Percentiles rank a stretch among this genome's conserved stretches.
These are phyloP conservation scores for Aleiodes sp. DNA, from an alignment of 1,140 invertebrate species.

Conservation along the genomic window DNA sequence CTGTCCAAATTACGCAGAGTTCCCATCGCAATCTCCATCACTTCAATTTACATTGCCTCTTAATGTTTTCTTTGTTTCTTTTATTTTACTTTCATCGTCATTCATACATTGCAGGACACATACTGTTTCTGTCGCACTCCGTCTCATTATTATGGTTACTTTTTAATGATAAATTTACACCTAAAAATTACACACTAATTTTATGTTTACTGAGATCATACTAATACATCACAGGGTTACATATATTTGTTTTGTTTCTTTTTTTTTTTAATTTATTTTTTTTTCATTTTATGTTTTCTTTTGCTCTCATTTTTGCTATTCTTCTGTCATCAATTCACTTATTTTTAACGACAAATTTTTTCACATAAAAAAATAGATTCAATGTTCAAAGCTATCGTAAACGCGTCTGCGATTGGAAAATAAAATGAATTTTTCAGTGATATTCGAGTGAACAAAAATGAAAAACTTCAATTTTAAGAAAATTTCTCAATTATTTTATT, in stretches of 20 bases:
- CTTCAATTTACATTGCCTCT: neutral
- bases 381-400: too few relatives aligned
- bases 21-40: too few relatives aligned
- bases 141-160: neutral
- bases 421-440: too few relatives aligned
- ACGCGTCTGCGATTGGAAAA: too few relatives aligned
- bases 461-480: neutral
- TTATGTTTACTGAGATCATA: conserved; percentile 67
- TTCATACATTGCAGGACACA: neutral
- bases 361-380: too few relatives aligned
- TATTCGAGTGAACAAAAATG: too few relatives aligned
- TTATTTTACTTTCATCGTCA: neutral
- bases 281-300: conserved; percentile 26
- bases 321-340: conserved; percentile 12
- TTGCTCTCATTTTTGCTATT: neutral
- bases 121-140: neutral
- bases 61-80: neutral
- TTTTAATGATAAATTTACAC: conserved; percentile 33
- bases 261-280: conserved; percentile 41
- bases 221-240: conserved; percentile 69
- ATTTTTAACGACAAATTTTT: conserved; percentile 2
- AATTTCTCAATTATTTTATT: too few relatives aligned
- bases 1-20: too few relatives aligned
- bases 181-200: conserved; percentile 46
- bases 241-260: conserved; percentile 58